Conservation (phyloP, 2,113 vertebrate genomes). For the Tinamus guttatus region DNA sequence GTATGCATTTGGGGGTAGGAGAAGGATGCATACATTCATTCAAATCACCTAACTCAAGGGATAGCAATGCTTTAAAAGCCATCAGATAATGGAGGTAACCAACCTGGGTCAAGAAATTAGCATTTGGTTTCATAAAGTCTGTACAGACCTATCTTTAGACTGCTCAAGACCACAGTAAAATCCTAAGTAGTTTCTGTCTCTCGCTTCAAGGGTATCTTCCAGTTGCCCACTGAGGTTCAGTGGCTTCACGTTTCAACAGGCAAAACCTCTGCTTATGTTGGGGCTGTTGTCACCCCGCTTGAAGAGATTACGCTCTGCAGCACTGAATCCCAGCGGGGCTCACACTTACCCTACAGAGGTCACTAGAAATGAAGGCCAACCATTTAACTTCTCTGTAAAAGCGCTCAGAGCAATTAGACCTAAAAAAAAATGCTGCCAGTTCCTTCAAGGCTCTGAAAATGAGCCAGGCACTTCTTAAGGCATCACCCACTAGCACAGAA, state of each 20-base stretch:
- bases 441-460: background rate
- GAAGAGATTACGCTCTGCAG: background rate
- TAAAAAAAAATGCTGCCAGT: background rate
- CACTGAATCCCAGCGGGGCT: background rate
- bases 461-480: background rate
- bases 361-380: background rate
- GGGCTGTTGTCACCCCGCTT: background rate
- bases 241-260: background rate
- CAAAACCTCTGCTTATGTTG: background rate
- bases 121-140: background rate
- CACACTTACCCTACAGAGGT: background rate
- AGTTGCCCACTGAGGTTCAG: background rate
- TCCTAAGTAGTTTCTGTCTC: background rate
- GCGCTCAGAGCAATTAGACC: background rate
- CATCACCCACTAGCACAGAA: background rate
- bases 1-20: accelerated
- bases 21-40: background rate
- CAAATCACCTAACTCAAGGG: background rate
- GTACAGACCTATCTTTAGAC: background rate
- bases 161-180: background rate
- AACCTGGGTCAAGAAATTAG: background rate
- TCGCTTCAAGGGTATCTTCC: background rate
- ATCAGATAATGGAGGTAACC: background rate
- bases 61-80: background rate
- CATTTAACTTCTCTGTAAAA: background rate